These are phyloP conservation scores for Amiota communis DNA, from an alignment of 2,888 invertebrate genomes.

Conservation along the genomic window DNA sequence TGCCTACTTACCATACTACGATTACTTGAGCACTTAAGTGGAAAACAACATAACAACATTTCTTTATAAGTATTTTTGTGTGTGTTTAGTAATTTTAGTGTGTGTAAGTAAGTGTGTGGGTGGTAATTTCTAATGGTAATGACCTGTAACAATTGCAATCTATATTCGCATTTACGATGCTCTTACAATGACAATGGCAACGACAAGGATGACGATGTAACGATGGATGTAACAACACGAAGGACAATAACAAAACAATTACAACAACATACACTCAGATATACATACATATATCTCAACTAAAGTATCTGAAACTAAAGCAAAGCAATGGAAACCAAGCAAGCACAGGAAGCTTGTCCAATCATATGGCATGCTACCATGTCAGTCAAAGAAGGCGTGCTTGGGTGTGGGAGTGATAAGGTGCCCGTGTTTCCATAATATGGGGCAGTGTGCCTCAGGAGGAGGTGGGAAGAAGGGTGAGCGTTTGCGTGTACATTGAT, in stretches of 20 bases:
- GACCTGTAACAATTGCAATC: constrained; percentile 64
- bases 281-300: neutral
- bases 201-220: neutral
- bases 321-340: constrained; percentile 8
- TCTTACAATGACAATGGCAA: constrained; percentile 52
- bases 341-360: constrained; percentile 41
- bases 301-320: neutral
- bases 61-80: neutral
- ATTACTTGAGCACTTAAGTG: no score
- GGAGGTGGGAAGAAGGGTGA: no score
- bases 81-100: neutral
- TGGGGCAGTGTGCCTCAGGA: no score
- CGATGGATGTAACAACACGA: constrained; percentile 21
- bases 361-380: constrained; percentile 21
- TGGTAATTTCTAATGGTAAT: constrained; percentile 61
- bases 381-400: constrained; percentile 4
- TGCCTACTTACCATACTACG: no score
- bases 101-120: constrained; percentile 5
- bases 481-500: constrained; percentile 64
- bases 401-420: constrained; percentile 3
- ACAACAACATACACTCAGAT: constrained; percentile 22
- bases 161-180: constrained; percentile 65
- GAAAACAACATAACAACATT: neutral
- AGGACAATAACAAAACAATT: constrained; percentile 23
- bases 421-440: neutral